Evolutionary conservation across 2,113 vertebrate species (phyloP).

Genomic region (Catagonus wagneri): DNA sequence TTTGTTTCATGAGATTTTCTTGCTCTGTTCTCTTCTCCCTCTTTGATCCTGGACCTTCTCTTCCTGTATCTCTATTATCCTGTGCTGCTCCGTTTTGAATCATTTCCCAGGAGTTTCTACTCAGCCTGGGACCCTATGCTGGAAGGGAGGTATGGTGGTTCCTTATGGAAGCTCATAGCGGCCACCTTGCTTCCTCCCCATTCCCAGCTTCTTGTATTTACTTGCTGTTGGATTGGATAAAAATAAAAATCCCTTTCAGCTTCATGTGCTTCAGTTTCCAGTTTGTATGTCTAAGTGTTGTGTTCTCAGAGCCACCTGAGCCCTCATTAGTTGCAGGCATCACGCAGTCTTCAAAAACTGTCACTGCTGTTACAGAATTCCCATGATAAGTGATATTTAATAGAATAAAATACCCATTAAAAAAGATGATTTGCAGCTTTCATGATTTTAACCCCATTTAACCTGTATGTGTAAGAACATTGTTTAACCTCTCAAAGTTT

Average conservation of each 20-base stretch:
- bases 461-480: background rate
- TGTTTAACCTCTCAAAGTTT: slow-evolving; percentile 44
- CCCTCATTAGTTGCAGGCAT: background rate
- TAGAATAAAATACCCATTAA: background rate
- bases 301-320: background rate
- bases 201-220: background rate
- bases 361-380: background rate
- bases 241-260: background rate
- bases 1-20: background rate
- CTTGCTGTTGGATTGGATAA: background rate
- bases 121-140: background rate
- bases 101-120: background rate
- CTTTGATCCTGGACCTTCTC: background rate
- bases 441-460: slow-evolving; percentile 5
- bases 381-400: slow-evolving; percentile 5
- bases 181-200: background rate
- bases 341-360: background rate
- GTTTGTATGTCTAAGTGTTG: background rate
- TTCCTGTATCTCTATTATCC: background rate
- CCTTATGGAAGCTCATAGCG: background rate
- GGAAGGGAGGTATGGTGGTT: background rate
- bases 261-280: background rate
- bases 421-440: background rate
- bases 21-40: background rate
- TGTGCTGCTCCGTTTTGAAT: background rate